Percentiles rank a stretch among this genome's conserved stretches.
Conservation (phyloP, 2,113 vertebrate species). For the Coptodon bakossiorum region DNA sequence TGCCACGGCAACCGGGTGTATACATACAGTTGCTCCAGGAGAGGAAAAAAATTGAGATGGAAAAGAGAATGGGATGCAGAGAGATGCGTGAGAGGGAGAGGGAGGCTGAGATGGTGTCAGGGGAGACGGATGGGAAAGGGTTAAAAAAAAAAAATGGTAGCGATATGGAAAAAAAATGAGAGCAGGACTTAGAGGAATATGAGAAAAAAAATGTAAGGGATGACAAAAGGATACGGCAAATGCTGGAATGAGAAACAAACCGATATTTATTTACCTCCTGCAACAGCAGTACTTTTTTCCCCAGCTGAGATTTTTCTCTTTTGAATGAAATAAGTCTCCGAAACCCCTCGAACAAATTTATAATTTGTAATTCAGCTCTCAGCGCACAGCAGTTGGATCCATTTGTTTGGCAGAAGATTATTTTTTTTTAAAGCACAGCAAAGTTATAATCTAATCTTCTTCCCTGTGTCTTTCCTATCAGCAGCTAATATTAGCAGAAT, state of each 20-base stretch:
- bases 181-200: background rate
- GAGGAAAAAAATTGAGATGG: slow-evolving; percentile 1
- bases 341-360: background rate
- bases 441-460: slow-evolving; percentile 1
- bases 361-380: background rate
- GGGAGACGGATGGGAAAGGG: background rate
- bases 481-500: background rate
- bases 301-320: background rate
- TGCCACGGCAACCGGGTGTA: slow-evolving; percentile 54
- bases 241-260: background rate
- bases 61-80: slow-evolving; percentile 14
- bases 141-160: background rate
- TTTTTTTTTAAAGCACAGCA: background rate
- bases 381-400: background rate
- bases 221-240: background rate
- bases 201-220: background rate
- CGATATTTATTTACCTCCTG: background rate
- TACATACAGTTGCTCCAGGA: slow-evolving; percentile 55
- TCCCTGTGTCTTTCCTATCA: background rate
- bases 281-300: background rate
- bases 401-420: background rate
- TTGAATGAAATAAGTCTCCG: background rate
- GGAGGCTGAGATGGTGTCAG: background rate
- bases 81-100: background rate
- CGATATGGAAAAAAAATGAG: background rate